Evolutionary conservation across 2,888 invertebrate species (phyloP).

Genomic region (Tillus elongatus): DNA sequence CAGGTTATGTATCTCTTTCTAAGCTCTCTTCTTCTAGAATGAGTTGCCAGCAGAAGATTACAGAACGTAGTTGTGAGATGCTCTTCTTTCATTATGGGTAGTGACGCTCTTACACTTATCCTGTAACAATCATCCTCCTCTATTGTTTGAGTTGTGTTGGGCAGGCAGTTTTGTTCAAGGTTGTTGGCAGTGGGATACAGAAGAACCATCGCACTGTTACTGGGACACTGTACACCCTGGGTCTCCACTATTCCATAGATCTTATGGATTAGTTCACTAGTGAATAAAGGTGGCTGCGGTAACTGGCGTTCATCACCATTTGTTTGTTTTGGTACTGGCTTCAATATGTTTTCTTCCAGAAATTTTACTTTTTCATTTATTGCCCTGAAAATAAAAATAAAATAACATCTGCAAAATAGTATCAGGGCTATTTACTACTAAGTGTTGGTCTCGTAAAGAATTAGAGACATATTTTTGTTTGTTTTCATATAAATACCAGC

Average conservation of each 20-base stretch:
- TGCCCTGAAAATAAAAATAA: slow-evolving; percentile 44
- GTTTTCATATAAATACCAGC: too few relatives aligned
- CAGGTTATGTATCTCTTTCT: slow-evolving; percentile 62
- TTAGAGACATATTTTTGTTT: too few relatives aligned
- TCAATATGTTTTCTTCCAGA: slow-evolving; percentile 50
- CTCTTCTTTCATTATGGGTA: slow-evolving; percentile 57
- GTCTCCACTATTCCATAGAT: slow-evolving; percentile 72
- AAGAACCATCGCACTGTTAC: too few relatives aligned
- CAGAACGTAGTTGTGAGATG: slow-evolving; percentile 62
- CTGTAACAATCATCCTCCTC: slow-evolving; percentile 48
- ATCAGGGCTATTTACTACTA: too few relatives aligned
- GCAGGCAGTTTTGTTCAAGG: slow-evolving; percentile 62
- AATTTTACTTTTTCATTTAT: slow-evolving; percentile 53
- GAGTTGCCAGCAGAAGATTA: slow-evolving; percentile 59
- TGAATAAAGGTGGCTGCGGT: slow-evolving; percentile 42
- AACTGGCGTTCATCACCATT: slow-evolving; percentile 39
- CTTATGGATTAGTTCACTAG: slow-evolving; percentile 50
- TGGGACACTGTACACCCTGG: slow-evolving; percentile 49
- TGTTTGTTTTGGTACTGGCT: slow-evolving; percentile 37
- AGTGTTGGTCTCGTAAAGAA: too few relatives aligned
- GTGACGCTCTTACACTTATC: slow-evolving; percentile 55
- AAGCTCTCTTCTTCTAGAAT: slow-evolving; percentile 50
- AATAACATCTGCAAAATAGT: too few relatives aligned
- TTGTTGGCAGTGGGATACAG: slow-evolving; percentile 58
- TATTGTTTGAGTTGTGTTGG: slow-evolving; percentile 63